Base-by-base conservation (phyloP, 2,113 vertebrate genomes). In the Microcebus lehilahytsara region DNA sequence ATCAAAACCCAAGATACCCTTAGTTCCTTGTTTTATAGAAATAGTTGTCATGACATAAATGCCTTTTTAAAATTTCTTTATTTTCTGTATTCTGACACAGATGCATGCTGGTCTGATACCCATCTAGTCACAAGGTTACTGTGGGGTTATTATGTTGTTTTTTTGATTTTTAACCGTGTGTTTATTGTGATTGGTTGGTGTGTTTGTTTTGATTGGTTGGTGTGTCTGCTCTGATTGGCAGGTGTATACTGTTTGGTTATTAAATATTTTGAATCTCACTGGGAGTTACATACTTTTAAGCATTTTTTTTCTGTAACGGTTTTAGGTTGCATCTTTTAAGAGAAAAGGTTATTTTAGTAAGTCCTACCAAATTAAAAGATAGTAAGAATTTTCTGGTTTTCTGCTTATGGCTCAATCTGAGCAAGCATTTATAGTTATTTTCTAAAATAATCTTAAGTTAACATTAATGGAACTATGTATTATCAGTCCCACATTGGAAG, bases 361-460 rank as follows among this genome's bases (percentile, higher is more conserved):
- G 60, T 93, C 93, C 64, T 96, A 75, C 19, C 25, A 80, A 46
- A 80, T 96, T 97, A 97, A 93, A 95, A 93, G 56, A 91, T 95
- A 56, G 30, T 96, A 92, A 95, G 78, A 89, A 64, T 85, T 80
- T 93, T 11, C 80, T 95, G 9, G 64, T 89, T 94, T 96, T 58
- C 90, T 97, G 51, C 95, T 95, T 95, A 92, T 91, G 74, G 19
- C 22, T 86, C n/a, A 66, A n/a, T 86, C 34, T 80, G 86, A 96
- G 58, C n/a, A 97, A 84, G 66, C 23, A 0, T 96, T 98, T 95
- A 64, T 62, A 96, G 71, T 97, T 97, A 84, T 71, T 97, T 97
- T 95, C 93, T 97, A 88, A 97, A 97, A 85, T 95, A 93, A 84
- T 83, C 78, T 88, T 91, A 87, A 92, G 4, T 96, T 92, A 97